Conservation (phyloP, 2,888 invertebrate genomes). For the Thyatira batis region DNA sequence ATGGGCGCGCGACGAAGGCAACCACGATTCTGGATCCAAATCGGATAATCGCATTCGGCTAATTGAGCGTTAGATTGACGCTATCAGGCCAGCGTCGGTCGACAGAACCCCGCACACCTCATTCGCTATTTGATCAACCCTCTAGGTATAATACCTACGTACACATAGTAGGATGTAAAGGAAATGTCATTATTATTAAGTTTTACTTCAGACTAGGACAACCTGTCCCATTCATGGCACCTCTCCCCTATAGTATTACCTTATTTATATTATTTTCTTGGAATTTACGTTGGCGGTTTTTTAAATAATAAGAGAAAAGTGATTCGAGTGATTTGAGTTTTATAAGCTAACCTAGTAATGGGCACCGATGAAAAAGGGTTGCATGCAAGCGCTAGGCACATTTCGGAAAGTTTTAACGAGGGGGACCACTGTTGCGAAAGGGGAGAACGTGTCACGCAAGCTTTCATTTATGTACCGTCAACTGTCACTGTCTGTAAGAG, state of each 20-base stretch:
- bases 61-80: conserved; percentile 82
- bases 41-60: conserved; percentile 80
- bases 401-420: conserved; percentile 75
- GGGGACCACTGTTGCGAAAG: conserved; percentile 50
- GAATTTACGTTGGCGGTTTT: too few relatives aligned
- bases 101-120: conserved; percentile 26
- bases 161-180: conserved; percentile 60
- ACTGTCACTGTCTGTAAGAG: conserved; percentile 55
- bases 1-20: conserved; percentile 59
- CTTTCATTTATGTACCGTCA: conserved; percentile 62
- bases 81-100: conserved; percentile 61
- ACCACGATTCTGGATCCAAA: conserved; percentile 72
- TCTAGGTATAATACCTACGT: conserved; percentile 52
- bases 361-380: conserved; percentile 61
- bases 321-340: conserved; percentile 53
- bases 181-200: too few relatives aligned
- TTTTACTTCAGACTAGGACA: too few relatives aligned
- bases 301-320: conserved; percentile 52
- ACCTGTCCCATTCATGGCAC: too few relatives aligned
- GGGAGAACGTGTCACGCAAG: conserved; percentile 61
- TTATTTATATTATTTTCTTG: too few relatives aligned
- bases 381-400: conserved; percentile 63
- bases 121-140: conserved; percentile 47
- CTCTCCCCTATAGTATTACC: too few relatives aligned
- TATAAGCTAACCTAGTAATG: conserved; percentile 49